Evolutionary conservation across 2,888 invertebrate species (phyloP).

Genomic region (Ectemnius cavifrons): DNA sequence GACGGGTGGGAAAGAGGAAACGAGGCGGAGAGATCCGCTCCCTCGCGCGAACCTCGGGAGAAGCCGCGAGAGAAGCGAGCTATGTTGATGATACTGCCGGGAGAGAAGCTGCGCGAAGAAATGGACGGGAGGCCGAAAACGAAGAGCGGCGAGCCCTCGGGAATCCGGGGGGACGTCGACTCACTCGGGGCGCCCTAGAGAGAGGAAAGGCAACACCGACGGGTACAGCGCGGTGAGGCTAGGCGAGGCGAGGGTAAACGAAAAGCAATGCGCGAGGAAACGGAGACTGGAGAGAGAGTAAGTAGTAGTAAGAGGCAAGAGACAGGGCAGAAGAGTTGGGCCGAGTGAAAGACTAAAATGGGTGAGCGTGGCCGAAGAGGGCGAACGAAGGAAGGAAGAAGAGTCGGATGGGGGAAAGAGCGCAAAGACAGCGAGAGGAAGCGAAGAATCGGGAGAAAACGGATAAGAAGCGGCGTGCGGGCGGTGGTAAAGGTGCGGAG

Average conservation of each 20-base stretch:
- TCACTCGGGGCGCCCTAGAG: slow-evolving; percentile 24
- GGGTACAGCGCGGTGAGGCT: slow-evolving; percentile 29
- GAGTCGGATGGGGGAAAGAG: neutral
- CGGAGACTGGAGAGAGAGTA: neutral
- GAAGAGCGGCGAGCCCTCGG: slow-evolving; percentile 32
- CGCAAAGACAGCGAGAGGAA: slow-evolving; percentile 16
- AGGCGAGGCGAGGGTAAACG: slow-evolving; percentile 20
- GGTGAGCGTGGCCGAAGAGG: neutral
- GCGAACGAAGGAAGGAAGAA: slow-evolving; percentile 1
- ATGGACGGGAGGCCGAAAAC: slow-evolving; percentile 43
- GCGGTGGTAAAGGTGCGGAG: slow-evolving; percentile 45
- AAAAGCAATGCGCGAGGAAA: slow-evolving; percentile 17
- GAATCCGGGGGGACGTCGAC: slow-evolving; percentile 6
- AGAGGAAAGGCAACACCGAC: slow-evolving; percentile 32
- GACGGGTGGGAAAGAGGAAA: slow-evolving; percentile 40
- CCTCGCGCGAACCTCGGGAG: slow-evolving; percentile 24
- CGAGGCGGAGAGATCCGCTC: slow-evolving; percentile 24
- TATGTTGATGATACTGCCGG: slow-evolving; percentile 41
- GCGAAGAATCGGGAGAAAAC: neutral
- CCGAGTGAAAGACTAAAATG: slow-evolving; percentile 14
- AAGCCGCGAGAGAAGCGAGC: slow-evolving; percentile 43
- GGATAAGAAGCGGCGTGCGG: slow-evolving; percentile 22
- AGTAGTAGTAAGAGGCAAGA: too few species aligned
- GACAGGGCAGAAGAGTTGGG: slow-evolving; percentile 21
- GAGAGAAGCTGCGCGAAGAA: slow-evolving; percentile 48